These are phyloP conservation scores for Metaphire vulgaris DNA, from an alignment of 1,140 invertebrate species.

Conservation along the genomic window DNA sequence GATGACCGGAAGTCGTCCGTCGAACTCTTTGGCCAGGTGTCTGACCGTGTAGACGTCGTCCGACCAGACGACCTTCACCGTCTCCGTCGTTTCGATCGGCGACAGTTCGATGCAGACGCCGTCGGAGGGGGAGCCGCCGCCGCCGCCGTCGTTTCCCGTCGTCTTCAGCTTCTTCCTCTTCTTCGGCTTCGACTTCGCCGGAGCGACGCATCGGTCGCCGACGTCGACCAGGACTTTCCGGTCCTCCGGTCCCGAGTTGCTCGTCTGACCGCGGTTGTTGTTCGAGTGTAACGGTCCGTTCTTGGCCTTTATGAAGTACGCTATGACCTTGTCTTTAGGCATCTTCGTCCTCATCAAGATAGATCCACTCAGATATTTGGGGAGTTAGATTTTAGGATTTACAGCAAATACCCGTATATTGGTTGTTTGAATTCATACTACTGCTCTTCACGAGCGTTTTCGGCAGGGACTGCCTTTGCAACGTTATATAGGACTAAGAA, in stretches of 20 bases:
- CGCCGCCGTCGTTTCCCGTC: too few relatives aligned
- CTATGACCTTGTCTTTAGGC: background rate
- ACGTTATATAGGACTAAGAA: too few relatives aligned
- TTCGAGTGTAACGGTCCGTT: too few relatives aligned
- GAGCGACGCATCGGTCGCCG: constrained; percentile 17
- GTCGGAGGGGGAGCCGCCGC: too few relatives aligned
- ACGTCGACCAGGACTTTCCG: constrained; percentile 4
- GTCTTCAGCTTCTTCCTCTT: constrained; percentile 1
- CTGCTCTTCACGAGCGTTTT: too few relatives aligned
- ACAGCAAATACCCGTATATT: too few relatives aligned
- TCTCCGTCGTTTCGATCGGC: background rate
- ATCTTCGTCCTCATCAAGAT: too few relatives aligned
- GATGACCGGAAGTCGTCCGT: constrained; percentile 19
- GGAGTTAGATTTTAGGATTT: too few relatives aligned
- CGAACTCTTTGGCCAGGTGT: constrained; percentile 5
- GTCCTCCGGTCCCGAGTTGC: background rate
- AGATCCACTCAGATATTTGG: too few relatives aligned
- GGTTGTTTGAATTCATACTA: too few relatives aligned
- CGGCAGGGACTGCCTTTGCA: too few relatives aligned
- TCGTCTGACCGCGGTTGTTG: background rate
- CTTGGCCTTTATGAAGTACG: background rate
- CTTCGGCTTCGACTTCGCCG: constrained; percentile 24
- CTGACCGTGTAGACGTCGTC: constrained; percentile 8
- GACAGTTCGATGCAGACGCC: too few relatives aligned
- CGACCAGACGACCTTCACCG: constrained; percentile 6